Evolutionary conservation across 2,888 invertebrate genomes (phyloP), one percentile per base, ranked within the genome.

Genomic region (Mesochorus sp.): DNA sequence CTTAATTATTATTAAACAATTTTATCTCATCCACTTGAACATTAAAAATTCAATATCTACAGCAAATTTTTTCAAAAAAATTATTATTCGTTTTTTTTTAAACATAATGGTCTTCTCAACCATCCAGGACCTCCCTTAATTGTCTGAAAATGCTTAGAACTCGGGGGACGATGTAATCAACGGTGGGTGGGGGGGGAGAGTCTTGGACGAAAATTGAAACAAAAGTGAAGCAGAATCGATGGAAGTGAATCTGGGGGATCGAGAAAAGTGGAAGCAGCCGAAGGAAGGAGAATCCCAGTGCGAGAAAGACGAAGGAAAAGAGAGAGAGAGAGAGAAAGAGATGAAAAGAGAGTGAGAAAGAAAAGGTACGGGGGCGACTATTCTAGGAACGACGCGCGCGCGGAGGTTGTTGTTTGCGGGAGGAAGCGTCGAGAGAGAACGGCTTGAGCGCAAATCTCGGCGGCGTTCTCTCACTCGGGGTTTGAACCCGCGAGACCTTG

Each of bases 401-500:
- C 79, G 83, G 81, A 78, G 82, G 75, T 79, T 76, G 84, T 83
- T 83, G 84, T 83, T 85, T 83, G 86, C 87, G 86, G 84, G 86
- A 82, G 83, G 86, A 86, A 87, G 82, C 80, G 80, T 79, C 82
- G 75, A 79, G 67, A 62, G 80, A 80, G 80, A 31, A 76, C 42
- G 44, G 53, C 57, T 57, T 66, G 76, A 67, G 74, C 79, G 70
- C 76, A 79, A 81, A 79, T 73, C 81, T 71, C 79, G 70, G 31
- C 87, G 85, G 83, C 84, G 83, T 47, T 37, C 47, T 34, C 70
- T 64, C 47, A 81, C 83, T 53, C 77, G 86, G 87, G 89, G 85
- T 87, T 89, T 89, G 89, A 88, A 90, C 89, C 87, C 85, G 71
- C 66, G 83, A 89, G 90, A 88, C 90, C 90, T 90, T 90, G 90